Conservation (phyloP, 2,113 vertebrate genomes). For the Paradoxurus hermaphroditus region DNA sequence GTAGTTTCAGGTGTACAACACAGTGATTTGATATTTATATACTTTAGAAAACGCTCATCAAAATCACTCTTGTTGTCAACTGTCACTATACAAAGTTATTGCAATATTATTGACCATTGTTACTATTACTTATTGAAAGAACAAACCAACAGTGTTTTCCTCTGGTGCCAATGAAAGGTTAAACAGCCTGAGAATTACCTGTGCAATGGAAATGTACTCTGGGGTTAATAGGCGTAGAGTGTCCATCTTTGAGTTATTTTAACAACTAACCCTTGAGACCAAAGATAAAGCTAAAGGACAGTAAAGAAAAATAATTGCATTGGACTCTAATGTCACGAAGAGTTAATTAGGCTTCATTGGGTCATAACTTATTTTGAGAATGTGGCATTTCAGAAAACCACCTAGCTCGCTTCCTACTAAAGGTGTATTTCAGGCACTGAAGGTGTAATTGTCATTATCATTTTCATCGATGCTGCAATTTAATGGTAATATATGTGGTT, state of each 20-base stretch:
- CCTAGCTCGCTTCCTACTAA: constrained; percentile 53
- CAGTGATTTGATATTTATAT: not conserved
- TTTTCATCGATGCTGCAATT: constrained; percentile 49
- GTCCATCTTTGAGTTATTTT: constrained; percentile 58
- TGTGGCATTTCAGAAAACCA: constrained; percentile 66
- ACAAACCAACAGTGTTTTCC: not conserved
- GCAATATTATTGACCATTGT: not conserved
- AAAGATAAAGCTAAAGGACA: constrained; percentile 51
- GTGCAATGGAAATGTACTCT: not conserved
- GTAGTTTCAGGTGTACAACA: not conserved
- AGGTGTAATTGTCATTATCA: constrained; percentile 59
- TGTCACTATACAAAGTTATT: not conserved
- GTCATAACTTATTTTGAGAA: constrained; percentile 64
- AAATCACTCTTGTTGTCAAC: not conserved
- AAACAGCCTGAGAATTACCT: constrained; percentile 42
- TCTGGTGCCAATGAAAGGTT: constrained; percentile 42
- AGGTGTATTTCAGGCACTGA: constrained; percentile 32
- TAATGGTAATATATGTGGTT: constrained; percentile 32
- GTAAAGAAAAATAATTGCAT: constrained; percentile 62
- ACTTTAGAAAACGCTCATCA: not conserved
- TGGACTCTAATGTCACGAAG: constrained; percentile 59
- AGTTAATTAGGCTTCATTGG: constrained; percentile 64
- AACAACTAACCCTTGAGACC: constrained; percentile 31
- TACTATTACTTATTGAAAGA: constrained; percentile 2
- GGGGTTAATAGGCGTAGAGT: constrained; percentile 51